Percentiles rank a stretch among this genome's conserved stretches.
These are phyloP conservation scores for Erpobdella octoculata DNA, from an alignment of 2,888 invertebrate genomes.

Conservation along the genomic window DNA sequence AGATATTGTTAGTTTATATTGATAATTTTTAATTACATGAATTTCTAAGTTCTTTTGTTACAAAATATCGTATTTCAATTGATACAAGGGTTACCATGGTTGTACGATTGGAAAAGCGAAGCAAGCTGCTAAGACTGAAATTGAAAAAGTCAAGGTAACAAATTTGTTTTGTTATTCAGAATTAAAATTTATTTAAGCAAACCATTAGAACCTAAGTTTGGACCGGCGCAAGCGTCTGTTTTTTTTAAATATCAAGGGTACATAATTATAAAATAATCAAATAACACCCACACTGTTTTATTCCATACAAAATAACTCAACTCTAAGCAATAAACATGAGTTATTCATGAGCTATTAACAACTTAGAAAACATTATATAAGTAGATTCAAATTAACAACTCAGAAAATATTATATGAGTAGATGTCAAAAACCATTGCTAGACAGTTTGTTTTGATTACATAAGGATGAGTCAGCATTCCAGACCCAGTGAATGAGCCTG, in stretches of 20 bases:
- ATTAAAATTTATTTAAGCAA: not conserved
- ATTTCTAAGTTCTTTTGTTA: not conserved
- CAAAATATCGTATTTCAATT: not conserved
- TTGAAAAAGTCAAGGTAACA: constrained; percentile 78
- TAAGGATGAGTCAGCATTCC: no score
- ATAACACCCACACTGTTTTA: no score
- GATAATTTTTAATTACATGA: not conserved
- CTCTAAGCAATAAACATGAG: no score
- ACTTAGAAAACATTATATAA: no score
- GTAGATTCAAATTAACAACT: no score
- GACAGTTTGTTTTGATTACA: no score
- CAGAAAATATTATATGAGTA: no score
- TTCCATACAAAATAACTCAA: no score
- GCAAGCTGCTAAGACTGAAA: constrained; percentile 97
- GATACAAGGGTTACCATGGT: constrained; percentile 76
- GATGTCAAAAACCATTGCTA: no score
- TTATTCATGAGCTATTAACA: no score
- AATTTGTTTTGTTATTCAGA: not conserved
- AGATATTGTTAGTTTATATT: not conserved
- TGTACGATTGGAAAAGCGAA: constrained; percentile 98
- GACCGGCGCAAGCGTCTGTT: not conserved
- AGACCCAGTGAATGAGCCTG: no score
- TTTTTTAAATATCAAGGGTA: not conserved
- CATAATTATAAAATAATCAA: no score
- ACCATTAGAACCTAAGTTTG: not conserved